Evolutionary conservation across 2,888 invertebrate genomes (phyloP), one percentile per base, ranked within the genome.

Genomic region (Xanthorhoe spadicearia): DNA sequence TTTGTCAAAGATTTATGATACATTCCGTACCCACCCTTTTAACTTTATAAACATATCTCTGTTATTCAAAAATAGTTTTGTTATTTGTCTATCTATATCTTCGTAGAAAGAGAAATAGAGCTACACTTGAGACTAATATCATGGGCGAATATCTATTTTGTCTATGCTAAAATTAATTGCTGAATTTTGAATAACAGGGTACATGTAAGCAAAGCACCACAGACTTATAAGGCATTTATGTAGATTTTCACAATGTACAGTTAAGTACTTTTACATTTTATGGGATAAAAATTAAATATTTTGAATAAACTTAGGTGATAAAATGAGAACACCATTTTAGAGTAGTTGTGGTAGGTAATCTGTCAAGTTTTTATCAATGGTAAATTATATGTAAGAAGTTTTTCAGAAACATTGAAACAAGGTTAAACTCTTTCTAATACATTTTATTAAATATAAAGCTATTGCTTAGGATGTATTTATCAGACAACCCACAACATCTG

Each of bases 261-360:
- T 38, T 38, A 35, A 43, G 17, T 17, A 60, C 4, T 23, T 23
- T n/a, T 38, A 53, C 32, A 48, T 48, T 46, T 60, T 18, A 19
- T 57, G 10, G 2, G n/a, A 32, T 49, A 28, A 43, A 48, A 51
- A 13, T 19, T 43, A 15, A 52, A 52, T 52, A 55, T 50, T 61
- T 32, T 49, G 38, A 10, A 38, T 32, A 57, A 38, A 50, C 4
- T 53, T 60, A 56, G 65, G 69, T 71, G 71, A 71, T 71, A 71
- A 10, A 64, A n/a, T 60, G 64, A 68, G 61, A 73, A 73, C 73
- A 73, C 73, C 73, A 73, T 69, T 69, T 68, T 71, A 46, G 64
- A 53, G 62, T 72, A 72, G 60, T 32, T 65, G 62, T 38, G 19
- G n/a, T 38, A 66, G 38, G 38, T 32, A 32, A 50, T 57, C 19